Conservation (phyloP, 1,140 invertebrate species). For the Brachionus rotundiformis region DNA sequence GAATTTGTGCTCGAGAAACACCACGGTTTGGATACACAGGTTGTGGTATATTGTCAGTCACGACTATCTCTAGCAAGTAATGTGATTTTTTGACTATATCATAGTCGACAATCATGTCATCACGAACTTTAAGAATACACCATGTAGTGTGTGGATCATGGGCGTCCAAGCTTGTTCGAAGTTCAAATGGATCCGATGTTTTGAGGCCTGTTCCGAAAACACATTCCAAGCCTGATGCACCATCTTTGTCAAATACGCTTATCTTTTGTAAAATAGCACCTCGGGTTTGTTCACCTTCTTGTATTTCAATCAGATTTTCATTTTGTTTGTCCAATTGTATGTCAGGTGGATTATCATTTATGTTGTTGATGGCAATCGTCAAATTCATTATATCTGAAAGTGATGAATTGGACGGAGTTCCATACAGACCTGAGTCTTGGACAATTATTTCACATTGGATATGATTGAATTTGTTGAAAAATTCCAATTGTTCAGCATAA, state of each 20-base stretch:
- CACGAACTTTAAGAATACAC: conserved; percentile 39
- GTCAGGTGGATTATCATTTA: conserved; percentile 47
- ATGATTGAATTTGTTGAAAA: neutral
- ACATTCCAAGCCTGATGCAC: conserved; percentile 13
- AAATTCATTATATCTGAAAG: conserved; percentile 15
- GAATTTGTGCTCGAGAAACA: conserved; percentile 15
- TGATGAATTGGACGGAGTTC: neutral
- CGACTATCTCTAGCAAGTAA: conserved; percentile 1
- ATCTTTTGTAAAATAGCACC: conserved; percentile 39
- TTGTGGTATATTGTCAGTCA: neutral
- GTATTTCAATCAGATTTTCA: conserved; percentile 33
- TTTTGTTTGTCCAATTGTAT: conserved; percentile 32
- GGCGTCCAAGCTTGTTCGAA: conserved; percentile 8
- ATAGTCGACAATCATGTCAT: conserved; percentile 48
- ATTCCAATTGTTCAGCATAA: conserved; percentile 1
- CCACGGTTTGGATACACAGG: conserved; percentile 15
- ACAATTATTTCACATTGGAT: conserved; percentile 32
- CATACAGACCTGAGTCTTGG: conserved; percentile 6
- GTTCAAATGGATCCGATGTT: conserved; percentile 31
- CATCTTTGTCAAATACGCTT: conserved; percentile 46
- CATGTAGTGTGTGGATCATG: conserved; percentile 15
- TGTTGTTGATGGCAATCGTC: conserved; percentile 19
- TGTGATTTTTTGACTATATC: conserved; percentile 28
- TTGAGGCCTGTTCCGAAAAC: conserved; percentile 14
- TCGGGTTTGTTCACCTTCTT: conserved; percentile 22